A percentile compares a stretch with the other conserved stretches of the same genome.
phyloP scores from a whole-genome alignment of 2,797 vertebrate genomes.

The Arrhamphus sclerolepis region DNA sequence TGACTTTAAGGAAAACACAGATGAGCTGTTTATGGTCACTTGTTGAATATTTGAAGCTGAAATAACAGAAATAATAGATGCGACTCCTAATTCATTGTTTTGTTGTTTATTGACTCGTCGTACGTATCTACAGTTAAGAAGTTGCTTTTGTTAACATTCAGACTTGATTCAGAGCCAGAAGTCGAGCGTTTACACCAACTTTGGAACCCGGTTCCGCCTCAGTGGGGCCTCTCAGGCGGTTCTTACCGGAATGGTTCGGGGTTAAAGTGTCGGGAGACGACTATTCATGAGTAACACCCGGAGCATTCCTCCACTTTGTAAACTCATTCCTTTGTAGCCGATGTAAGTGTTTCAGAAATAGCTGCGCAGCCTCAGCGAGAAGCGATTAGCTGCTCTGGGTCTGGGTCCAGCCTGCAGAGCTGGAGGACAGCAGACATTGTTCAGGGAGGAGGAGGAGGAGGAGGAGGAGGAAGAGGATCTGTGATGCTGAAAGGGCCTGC shows the following conservation, averaged over 20 bases:
- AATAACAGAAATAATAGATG: too few species aligned
- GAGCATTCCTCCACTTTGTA: conserved; percentile 43
- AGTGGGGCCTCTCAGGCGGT: background rate
- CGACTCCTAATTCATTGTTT: too few species aligned
- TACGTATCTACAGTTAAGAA: too few species aligned
- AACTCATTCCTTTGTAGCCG: conserved; percentile 66
- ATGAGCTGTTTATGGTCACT: too few species aligned
- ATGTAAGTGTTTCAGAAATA: conserved; percentile 76
- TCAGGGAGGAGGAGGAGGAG: conserved; percentile 54
- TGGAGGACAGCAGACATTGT: conserved; percentile 72
- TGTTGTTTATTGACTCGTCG: too few species aligned
- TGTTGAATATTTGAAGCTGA: too few species aligned
- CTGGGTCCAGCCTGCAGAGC: conserved; percentile 70
- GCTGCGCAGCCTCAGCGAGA: conserved; percentile 60
- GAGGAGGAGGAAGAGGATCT: conserved; percentile 16
- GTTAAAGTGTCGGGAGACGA: conserved; percentile 22
- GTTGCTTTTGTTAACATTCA: too few species aligned
- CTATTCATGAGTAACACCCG: conserved; percentile 20
- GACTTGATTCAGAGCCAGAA: too few species aligned
- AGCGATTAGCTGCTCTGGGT: conserved; percentile 69
- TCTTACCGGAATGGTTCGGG: background rate
- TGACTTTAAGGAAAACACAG: too few species aligned
- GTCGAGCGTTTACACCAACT: too few species aligned
- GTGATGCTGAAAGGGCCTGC: conserved; percentile 63
- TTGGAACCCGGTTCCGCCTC: background rate